Evolutionary conservation across 2,113 vertebrate genomes (phyloP), one percentile per base, ranked within the genome.

Genomic region (Candoia aspera): DNA sequence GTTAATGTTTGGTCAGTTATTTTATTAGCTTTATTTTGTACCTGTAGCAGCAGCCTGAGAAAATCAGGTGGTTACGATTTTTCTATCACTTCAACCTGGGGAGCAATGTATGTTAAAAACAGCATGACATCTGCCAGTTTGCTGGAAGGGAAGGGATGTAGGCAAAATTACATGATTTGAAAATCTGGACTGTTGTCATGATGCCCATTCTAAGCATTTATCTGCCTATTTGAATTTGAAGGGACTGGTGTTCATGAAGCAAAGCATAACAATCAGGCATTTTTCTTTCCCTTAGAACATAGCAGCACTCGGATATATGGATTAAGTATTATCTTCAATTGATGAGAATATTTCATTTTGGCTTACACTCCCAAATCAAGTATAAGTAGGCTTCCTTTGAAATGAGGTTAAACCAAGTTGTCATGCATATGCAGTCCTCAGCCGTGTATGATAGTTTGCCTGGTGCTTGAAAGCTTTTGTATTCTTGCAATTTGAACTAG

Each of bases 301-400:
- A 89, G 53, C 21, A 86, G 49, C 24, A 42, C 46, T 59, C 54
- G 12, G 21, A 13, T 53, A 59, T 42, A 62, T 13, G 17, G 60
- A 62, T 84, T 53, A 68, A 58, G 17, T 33, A 26, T 87, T 87
- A 57, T 49, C 11, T 87, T 87, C 42, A 59, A 37, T 73, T 59
- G 37, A 57, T 79, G 58, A 49, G n/a, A 79, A 53, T 53, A 49
- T 90, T 84, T 92, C 49, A 64, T 10, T 54, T 26, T 83, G 42
- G 46, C 49, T 68, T n/a, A 24, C 53, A 88, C 90, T 93, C 49
- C 4, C n/a, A 60, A 17, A 62, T 60, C 55, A 60, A 9, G 42
- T 88, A 13, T 54, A 90, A 93, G 10, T 21, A 42, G 68, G 17
- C 21, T 62, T 88, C 46, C 86, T 84, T 91, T 84, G 49, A 88